Evolutionary conservation across 1,140 invertebrate species (phyloP).

Genomic region (Chlorops oryzae): DNA sequence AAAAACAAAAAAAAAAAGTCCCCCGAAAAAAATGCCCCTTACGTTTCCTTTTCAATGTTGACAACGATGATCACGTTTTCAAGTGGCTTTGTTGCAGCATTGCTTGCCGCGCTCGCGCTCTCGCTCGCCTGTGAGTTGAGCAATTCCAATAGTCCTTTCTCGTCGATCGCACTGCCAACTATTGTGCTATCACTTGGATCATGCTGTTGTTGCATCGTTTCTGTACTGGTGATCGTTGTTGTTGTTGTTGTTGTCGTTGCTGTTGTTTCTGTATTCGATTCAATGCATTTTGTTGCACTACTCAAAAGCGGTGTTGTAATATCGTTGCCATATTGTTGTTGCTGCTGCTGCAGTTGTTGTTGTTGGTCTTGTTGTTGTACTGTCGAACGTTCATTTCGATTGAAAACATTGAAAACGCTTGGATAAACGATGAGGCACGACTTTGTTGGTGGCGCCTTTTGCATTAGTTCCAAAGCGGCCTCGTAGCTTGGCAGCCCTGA

Average conservation of each 20-base stretch:
- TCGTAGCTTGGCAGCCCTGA: conserved; percentile 59
- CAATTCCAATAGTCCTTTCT: too few relatives aligned
- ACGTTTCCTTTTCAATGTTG: too few relatives aligned
- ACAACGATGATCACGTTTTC: too few relatives aligned
- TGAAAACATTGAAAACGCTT: conserved; percentile 43
- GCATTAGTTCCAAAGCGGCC: conserved; percentile 54
- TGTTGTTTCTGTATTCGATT: conserved; percentile 18
- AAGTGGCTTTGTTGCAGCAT: too few relatives aligned
- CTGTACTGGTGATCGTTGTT: conserved; percentile 1
- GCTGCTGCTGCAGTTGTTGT: background rate
- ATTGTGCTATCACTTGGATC: conserved; percentile 25
- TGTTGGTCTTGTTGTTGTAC: background rate
- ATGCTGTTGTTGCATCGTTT: conserved; percentile 2
- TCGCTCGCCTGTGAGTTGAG: too few relatives aligned
- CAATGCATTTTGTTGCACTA: background rate
- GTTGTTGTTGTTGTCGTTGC: conserved; percentile 5
- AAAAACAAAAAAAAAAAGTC: too few relatives aligned
- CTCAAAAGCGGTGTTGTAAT: conserved; percentile 3
- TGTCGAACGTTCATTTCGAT: conserved; percentile 27
- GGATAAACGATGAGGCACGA: conserved; percentile 44
- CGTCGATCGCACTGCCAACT: conserved; percentile 20
- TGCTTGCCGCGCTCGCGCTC: too few relatives aligned
- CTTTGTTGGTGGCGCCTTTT: conserved; percentile 36
- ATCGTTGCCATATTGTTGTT: background rate
- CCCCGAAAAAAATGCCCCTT: too few relatives aligned